phyloP scores from a whole-genome alignment of 2,888 invertebrate species.

The Pterostichus niger region DNA sequence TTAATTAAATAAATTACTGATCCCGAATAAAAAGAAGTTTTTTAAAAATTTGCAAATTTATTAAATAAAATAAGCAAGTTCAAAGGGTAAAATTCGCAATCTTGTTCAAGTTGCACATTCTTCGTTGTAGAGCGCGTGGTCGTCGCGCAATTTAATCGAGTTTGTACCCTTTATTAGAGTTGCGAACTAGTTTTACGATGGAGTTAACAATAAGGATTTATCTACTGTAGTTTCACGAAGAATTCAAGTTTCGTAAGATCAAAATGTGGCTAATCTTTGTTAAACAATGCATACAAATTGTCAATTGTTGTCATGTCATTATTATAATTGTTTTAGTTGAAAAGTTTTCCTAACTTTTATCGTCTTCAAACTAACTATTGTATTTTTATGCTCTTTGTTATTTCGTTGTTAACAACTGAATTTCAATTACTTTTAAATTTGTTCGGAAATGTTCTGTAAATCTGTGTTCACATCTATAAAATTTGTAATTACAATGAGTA shows the following conservation, averaged over 20 bases:
- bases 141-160: slow-evolving; percentile 31
- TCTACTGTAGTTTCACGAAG: slow-evolving; percentile 20
- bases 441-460: no score
- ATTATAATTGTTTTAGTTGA: slow-evolving; percentile 4
- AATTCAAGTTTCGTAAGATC: slow-evolving; percentile 14
- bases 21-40: no score
- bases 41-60: no score
- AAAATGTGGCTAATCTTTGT: slow-evolving; percentile 44
- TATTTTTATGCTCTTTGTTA: no score
- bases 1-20: no score
- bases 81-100: not conserved
- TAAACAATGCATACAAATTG: slow-evolving; percentile 39
- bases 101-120: not conserved
- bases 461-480: no score
- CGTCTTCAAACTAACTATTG: no score
- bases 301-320: slow-evolving; percentile 20
- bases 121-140: not conserved
- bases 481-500: no score
- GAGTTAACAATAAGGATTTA: slow-evolving; percentile 47
- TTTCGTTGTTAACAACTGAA: no score
- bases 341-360: slow-evolving; percentile 2
- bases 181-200: slow-evolving; percentile 38
- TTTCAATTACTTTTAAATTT: no score
- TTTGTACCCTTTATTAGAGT: slow-evolving; percentile 40
- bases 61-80: no score